Base-by-base conservation (phyloP, 2,797 vertebrate genomes). In the Danio aesculapii region DNA sequence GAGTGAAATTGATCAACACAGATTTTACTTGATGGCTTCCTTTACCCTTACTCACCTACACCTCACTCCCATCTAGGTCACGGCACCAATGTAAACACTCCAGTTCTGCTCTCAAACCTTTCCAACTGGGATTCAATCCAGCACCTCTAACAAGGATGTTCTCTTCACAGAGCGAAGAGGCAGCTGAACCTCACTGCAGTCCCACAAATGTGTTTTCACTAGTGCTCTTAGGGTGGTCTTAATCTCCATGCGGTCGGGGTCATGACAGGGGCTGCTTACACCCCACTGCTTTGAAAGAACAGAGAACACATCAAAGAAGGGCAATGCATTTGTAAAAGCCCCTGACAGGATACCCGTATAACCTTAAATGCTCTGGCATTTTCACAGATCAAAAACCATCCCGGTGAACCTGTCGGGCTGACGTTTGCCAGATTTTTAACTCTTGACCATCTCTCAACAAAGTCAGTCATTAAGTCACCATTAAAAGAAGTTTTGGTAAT, bases 291-390 rank as follows among this genome's bases (percentile, higher is more conserved):
- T 69, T 52, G 11, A 81, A 69, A 62, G 64, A 10, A n/a, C 62
- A n/a, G 6, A 52, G n/a, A 59, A 44, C 79, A 75, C 79, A 67
- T 81, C 63, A 76, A 76, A 70, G 46, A 63, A 16, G n/a, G 17
- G 14, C 44, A 8, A 72, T 73, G 47, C 41, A 46, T 63, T 63
- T 62, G 30, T 61, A 41, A 50, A 13, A 12, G 11, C 47, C 30
- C 41, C 57, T 59, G 30, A 43, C n/a, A 43, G 76, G 6, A 64
- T 12, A 12, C 5, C 57, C 17, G n/a, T 52, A 16, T 62, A 63
- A 46, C 16, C n/a, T 49, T 66, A 72, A 55, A 10, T n/a, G 17
- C n/a, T 79, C 57, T 63, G 57, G 16, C 77, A 71, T 62, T 79
- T 50, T 44, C 21, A 53, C 58, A 71, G 62, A 66, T 66, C 17